phyloP scores from a whole-genome alignment of 2,888 invertebrate genomes.

The Sympetrum striolatum region DNA sequence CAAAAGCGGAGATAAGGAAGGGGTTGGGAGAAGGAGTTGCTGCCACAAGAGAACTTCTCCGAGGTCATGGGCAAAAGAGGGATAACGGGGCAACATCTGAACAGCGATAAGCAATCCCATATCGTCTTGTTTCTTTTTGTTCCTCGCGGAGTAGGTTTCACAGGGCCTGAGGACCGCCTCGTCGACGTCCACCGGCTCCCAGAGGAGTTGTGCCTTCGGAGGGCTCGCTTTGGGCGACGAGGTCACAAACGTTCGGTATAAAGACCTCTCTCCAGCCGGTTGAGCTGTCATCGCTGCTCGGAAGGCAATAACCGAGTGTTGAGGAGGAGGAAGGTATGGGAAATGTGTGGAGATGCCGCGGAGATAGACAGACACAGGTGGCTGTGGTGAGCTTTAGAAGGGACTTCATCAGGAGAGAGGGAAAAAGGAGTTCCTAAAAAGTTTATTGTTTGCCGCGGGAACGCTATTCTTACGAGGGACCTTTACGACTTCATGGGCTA shows the following conservation, averaged over 20 bases:
- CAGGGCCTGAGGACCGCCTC: not conserved
- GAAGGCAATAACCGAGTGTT: slow-evolving; percentile 23
- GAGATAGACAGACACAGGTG: slow-evolving; percentile 33
- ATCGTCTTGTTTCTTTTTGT: not conserved
- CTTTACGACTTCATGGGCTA: not conserved
- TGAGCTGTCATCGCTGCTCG: slow-evolving; percentile 19
- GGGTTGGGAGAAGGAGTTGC: not conserved
- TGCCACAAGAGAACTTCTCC: not conserved
- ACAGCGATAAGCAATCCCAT: slow-evolving; percentile 1
- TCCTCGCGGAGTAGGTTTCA: not conserved
- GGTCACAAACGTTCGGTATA: not conserved
- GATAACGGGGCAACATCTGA: slow-evolving; percentile 13
- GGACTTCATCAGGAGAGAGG: not conserved
- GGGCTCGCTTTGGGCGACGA: slow-evolving; percentile 3
- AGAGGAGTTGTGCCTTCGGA: not conserved
- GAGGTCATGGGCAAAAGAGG: slow-evolving; percentile 30
- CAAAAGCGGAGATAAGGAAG: not conserved
- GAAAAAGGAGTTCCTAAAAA: slow-evolving; percentile 6
- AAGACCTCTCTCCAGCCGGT: slow-evolving; percentile 16
- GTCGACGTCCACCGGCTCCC: not conserved
- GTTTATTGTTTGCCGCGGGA: slow-evolving; percentile 14
- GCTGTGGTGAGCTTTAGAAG: not conserved
- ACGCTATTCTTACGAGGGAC: not conserved
- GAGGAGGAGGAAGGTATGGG: not conserved
- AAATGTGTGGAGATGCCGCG: not conserved